Conservation (phyloP, 2,888 invertebrate species). For the Schizaphis graminum region DNA sequence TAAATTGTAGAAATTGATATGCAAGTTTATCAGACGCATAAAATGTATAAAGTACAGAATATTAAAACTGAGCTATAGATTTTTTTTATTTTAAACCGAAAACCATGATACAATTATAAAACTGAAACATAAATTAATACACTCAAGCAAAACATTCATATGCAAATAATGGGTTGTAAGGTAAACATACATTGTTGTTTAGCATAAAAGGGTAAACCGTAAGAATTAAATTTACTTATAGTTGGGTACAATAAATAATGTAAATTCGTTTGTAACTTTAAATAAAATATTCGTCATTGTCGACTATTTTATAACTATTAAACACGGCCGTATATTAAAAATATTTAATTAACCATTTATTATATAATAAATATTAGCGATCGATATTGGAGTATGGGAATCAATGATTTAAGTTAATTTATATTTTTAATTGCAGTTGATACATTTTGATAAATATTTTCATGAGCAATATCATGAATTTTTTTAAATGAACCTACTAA, state of each 20-base stretch:
- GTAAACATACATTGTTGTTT: slow-evolving; percentile 11
- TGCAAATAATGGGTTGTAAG: slow-evolving; percentile 4
- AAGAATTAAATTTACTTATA: neutral
- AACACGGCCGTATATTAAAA: neutral
- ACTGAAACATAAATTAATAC: neutral
- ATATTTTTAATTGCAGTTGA: neutral
- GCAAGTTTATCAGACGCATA: neutral
- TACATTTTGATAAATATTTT: neutral
- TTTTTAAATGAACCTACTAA: neutral
- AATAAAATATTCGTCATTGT: neutral
- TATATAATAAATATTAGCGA: neutral
- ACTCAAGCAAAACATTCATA: neutral
- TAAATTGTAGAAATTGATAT: neutral
- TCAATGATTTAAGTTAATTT: neutral
- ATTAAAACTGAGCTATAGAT: neutral
- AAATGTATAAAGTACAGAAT: neutral
- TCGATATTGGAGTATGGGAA: neutral
- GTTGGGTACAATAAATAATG: neutral
- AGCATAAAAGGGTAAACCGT: neutral
- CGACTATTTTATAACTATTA: neutral
- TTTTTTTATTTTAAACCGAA: neutral
- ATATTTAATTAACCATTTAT: neutral
- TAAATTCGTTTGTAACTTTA: neutral
- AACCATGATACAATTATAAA: neutral
- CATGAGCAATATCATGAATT: neutral